phyloP scores from a whole-genome alignment of 2,888 invertebrate genomes.

The Erebia aethiops region DNA sequence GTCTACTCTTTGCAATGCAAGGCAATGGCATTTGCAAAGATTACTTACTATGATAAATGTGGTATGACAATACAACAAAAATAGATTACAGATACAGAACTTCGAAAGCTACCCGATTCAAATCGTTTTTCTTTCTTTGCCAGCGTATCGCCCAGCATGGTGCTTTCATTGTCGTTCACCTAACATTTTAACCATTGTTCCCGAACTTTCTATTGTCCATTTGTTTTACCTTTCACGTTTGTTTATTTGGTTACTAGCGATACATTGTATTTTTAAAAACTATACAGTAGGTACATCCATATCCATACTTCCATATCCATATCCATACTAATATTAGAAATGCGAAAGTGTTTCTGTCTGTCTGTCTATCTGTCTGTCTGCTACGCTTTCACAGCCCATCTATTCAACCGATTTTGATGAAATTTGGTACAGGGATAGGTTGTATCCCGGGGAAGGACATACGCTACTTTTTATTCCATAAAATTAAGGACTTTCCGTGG shows the following conservation, averaged over 20 bases:
- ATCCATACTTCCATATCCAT: too few relatives aligned
- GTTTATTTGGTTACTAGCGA: constrained; percentile 53
- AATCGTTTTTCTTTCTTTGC: constrained; percentile 60
- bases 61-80: constrained; percentile 40
- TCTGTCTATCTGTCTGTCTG: too few relatives aligned
- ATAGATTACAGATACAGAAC: constrained; percentile 34
- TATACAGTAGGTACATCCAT: background rate
- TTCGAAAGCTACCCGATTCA: constrained; percentile 48
- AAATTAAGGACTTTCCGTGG: too few relatives aligned
- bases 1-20: too few relatives aligned
- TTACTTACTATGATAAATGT: background rate
- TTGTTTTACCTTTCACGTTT: constrained; percentile 49
- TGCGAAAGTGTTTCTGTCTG: too few relatives aligned
- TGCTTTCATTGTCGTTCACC: constrained; percentile 55
- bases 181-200: constrained; percentile 58
- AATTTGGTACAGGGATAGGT: too few relatives aligned
- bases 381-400: too few relatives aligned
- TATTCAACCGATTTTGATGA: too few relatives aligned
- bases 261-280: constrained; percentile 7
- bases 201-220: constrained; percentile 51
- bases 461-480: too few relatives aligned
- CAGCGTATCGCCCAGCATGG: constrained; percentile 63
- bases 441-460: too few relatives aligned
- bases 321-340: too few relatives aligned
- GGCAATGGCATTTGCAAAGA: background rate